Percentiles rank a stretch among this genome's conserved stretches.
Conservation (phyloP, 64 coral and sea anemone genomes). For the Catalaphyllia jardinei region DNA sequence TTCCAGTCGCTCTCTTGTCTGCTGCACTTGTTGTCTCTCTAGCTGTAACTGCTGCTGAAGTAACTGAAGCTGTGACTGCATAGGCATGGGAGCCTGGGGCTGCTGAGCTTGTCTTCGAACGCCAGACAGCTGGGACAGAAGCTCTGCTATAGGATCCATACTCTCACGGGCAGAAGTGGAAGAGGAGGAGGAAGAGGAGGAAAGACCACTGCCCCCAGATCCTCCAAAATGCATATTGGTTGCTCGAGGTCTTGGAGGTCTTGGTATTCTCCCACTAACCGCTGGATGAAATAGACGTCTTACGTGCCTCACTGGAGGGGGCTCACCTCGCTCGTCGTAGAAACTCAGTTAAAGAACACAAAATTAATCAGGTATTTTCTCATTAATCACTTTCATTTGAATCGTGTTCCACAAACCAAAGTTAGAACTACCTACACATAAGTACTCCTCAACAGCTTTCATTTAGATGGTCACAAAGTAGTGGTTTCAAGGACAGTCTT, state of each 20-base stretch:
- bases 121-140: slow-evolving; percentile 91
- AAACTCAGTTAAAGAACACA: slow-evolving; percentile 53
- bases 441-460: too few relatives aligned
- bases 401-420: too few relatives aligned
- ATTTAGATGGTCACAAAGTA: too few relatives aligned
- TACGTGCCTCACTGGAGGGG: slow-evolving; percentile 79
- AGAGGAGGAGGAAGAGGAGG: slow-evolving; percentile 56
- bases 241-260: slow-evolving; percentile 82
- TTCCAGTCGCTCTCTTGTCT: slow-evolving; percentile 93
- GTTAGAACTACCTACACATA: too few relatives aligned
- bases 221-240: slow-evolving; percentile 86
- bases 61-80: slow-evolving; percentile 94
- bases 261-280: slow-evolving; percentile 66
- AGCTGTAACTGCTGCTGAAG: slow-evolving; percentile 94
- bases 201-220: slow-evolving; percentile 46
- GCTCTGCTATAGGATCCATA: slow-evolving; percentile 96
- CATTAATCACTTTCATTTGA: neutral
- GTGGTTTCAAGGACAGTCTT: too few relatives aligned
- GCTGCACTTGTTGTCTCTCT: slow-evolving; percentile 96
- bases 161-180: slow-evolving; percentile 75
- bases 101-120: slow-evolving; percentile 91
- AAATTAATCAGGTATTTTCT: neutral
- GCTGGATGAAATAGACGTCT: slow-evolving; percentile 93
- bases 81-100: slow-evolving; percentile 87
- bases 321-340: slow-evolving; percentile 75